Conservation (phyloP, 2,888 invertebrate genomes). For the Lasius fuliginosus region DNA sequence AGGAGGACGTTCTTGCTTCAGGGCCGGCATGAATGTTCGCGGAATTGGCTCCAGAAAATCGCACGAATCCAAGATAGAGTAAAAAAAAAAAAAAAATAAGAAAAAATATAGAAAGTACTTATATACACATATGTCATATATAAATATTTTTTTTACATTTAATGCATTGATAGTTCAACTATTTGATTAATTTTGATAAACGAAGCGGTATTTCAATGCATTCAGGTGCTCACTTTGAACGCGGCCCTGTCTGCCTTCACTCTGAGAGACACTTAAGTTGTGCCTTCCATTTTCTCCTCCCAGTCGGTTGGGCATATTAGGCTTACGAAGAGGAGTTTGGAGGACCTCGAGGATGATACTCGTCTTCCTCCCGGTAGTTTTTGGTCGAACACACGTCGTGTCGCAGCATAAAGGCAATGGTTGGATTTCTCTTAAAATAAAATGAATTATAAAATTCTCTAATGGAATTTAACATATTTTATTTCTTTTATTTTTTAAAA, state of each 20-base stretch:
- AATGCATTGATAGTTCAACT: not conserved
- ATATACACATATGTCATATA: not conserved
- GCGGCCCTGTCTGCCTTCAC: slow-evolving; percentile 54
- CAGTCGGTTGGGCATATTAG: slow-evolving; percentile 53
- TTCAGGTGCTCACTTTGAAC: slow-evolving; percentile 36
- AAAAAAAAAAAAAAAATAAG: not conserved
- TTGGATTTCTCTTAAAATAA: not conserved
- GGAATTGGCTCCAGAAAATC: not conserved
- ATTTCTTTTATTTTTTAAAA: not conserved
- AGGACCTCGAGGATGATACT: slow-evolving; percentile 43
- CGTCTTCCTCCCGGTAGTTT: slow-evolving; percentile 44
- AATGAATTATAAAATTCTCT: slow-evolving; percentile 1
- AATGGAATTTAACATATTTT: not conserved
- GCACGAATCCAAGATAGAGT: not conserved
- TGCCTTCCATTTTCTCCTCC: slow-evolving; percentile 53
- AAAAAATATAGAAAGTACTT: not conserved
- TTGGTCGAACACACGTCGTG: slow-evolving; percentile 57
- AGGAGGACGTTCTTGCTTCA: slow-evolving; percentile 28
- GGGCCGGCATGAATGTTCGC: slow-evolving; percentile 28
- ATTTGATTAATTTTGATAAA: slow-evolving; percentile 6
- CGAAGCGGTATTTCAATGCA: not conserved
- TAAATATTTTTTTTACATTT: not conserved
- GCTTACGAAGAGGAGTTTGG: slow-evolving; percentile 49
- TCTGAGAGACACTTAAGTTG: slow-evolving; percentile 61
- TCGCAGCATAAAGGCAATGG: slow-evolving; percentile 6